A percentile compares a stretch with the other conserved stretches of the same genome.
Evolutionary conservation across 2,888 invertebrate species (phyloP).

Genomic region (Branchipolynoe longqiensis): DNA sequence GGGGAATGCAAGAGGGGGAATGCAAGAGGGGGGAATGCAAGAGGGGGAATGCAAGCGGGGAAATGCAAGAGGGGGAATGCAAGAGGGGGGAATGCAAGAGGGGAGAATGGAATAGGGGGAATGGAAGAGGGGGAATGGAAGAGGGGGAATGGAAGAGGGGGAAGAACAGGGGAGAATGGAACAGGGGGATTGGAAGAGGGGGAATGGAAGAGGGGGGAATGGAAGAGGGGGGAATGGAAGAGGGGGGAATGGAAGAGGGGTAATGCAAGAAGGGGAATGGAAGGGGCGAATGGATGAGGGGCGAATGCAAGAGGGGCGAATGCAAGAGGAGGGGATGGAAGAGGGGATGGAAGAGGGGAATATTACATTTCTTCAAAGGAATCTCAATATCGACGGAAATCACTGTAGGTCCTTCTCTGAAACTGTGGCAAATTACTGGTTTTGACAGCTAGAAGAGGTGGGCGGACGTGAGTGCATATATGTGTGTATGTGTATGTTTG

Average conservation of each 20-base stretch:
- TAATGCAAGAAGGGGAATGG: neutral
- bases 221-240: conserved; percentile 4
- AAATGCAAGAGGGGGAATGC: neutral
- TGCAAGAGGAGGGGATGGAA: neutral
- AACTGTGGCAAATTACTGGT: too few relatives aligned
- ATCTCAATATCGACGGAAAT: too few relatives aligned
- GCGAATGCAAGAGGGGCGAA: neutral
- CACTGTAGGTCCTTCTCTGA: too few relatives aligned
- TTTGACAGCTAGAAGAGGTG: too few relatives aligned
- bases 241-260: conserved; percentile 11
- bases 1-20: too few relatives aligned
- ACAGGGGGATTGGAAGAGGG: neutral
- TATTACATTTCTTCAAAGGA: too few relatives aligned
- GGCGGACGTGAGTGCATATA: too few relatives aligned
- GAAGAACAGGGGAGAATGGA: neutral
- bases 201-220: neutral
- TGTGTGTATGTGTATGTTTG: too few relatives aligned
- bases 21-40: too few relatives aligned
- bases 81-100: neutral
- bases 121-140: neutral
- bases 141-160: conserved; percentile 7
- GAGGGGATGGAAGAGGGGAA: conserved; percentile 1
- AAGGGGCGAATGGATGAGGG: neutral
- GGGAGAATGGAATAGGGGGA: neutral
- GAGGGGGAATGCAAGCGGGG: too few relatives aligned